Evolutionary conservation across 2,888 invertebrate genomes (phyloP).

Genomic region (Lycophotia porphyrea): DNA sequence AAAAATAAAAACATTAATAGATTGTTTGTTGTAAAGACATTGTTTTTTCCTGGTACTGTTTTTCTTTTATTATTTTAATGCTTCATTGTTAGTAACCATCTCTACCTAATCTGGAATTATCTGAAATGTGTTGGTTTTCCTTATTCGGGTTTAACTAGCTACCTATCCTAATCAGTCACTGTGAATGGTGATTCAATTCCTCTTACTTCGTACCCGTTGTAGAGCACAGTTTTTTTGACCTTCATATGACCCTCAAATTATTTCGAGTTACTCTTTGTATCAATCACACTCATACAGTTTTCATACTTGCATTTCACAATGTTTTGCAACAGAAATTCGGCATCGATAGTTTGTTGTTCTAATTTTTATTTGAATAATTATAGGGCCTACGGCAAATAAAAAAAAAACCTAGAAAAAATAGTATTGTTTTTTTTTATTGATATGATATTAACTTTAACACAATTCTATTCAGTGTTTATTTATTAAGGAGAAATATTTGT

Average conservation of each 20-base stretch:
- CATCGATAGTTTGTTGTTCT: neutral
- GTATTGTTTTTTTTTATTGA: too few relatives aligned
- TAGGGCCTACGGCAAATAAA: too few relatives aligned
- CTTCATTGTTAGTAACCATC: neutral
- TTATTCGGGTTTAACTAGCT: neutral
- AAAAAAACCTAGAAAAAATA: too few relatives aligned
- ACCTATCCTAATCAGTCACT: neutral
- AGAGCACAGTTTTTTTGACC: neutral
- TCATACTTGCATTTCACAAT: neutral
- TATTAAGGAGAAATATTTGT: too few relatives aligned
- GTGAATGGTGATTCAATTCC: neutral
- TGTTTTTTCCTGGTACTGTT: constrained; percentile 34
- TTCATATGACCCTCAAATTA: neutral
- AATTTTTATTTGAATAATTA: neutral
- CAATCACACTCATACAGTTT: neutral
- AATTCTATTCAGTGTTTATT: too few relatives aligned
- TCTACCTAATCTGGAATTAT: constrained; percentile 9
- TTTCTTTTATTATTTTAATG: constrained; percentile 21
- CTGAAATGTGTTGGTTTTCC: constrained; percentile 22
- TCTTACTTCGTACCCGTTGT: neutral
- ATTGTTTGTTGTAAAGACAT: constrained; percentile 16
- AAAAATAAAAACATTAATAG: constrained; percentile 31
- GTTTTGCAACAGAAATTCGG: neutral
- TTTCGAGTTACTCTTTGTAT: neutral
- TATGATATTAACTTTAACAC: too few relatives aligned